phyloP scores from a whole-genome alignment of 2,888 invertebrate species.

The Phymatocera aterrima region DNA sequence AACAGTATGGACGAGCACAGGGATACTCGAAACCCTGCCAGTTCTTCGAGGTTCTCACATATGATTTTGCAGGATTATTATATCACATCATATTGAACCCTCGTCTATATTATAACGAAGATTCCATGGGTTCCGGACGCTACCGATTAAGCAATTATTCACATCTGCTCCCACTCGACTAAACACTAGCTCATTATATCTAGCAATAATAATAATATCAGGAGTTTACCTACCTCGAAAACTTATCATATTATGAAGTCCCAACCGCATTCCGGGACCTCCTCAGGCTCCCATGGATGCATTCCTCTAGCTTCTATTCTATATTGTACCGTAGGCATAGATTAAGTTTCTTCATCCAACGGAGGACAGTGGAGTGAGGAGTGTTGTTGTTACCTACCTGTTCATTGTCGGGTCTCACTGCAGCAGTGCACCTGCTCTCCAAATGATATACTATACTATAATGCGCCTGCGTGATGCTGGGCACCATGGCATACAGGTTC shows the following conservation, averaged over 20 bases:
- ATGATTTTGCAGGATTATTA: slow-evolving; percentile 7
- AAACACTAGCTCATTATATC: too few species aligned
- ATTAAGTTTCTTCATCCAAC: not conserved
- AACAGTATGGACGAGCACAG: not conserved
- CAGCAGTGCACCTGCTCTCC: not conserved
- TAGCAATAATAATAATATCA: too few species aligned
- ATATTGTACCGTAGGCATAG: too few species aligned
- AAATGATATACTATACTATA: too few species aligned
- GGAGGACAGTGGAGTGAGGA: too few species aligned
- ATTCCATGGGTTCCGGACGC: too few species aligned
- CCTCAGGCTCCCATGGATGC: not conserved
- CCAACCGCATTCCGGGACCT: slow-evolving; percentile 3
- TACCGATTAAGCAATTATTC: too few species aligned
- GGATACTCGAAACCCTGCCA: slow-evolving; percentile 5
- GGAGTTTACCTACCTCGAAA: not conserved
- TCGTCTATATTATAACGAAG: not conserved
- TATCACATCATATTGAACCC: not conserved
- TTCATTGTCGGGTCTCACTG: not conserved
- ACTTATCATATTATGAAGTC: too few species aligned
- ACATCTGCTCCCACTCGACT: too few species aligned
- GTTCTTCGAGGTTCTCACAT: not conserved
- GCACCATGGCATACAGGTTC: too few species aligned
- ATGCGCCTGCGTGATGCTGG: too few species aligned
- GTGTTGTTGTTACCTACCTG: too few species aligned
- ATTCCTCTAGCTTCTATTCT: not conserved